A percentile compares a stretch with the other conserved stretches of the same genome.
phyloP scores from a whole-genome alignment of 2,888 invertebrate genomes.

The Meteorus cinctellus region DNA sequence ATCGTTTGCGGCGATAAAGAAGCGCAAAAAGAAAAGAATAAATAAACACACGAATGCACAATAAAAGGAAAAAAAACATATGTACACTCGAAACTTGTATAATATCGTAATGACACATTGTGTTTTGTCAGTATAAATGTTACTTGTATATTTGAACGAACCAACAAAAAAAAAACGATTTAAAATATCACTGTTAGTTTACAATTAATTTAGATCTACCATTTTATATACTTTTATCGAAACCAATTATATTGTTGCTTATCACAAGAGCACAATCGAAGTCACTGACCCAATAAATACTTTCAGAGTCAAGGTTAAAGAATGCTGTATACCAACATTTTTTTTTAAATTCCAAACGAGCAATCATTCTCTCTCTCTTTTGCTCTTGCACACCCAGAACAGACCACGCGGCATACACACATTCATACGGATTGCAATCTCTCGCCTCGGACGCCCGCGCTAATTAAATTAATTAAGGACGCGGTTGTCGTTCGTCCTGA shows the following conservation, averaged over 20 bases:
- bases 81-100: conserved; percentile 60
- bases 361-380: conserved; percentile 6
- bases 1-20: conserved; percentile 13
- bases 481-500: conserved; percentile 34
- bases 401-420: background rate
- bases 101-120: conserved; percentile 57
- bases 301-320: conserved; percentile 28
- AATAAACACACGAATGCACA: conserved; percentile 7
- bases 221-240: conserved; percentile 1
- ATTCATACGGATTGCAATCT: conserved; percentile 45
- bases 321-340: background rate
- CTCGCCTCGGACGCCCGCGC: conserved; percentile 43
- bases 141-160: conserved; percentile 57
- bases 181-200: background rate
- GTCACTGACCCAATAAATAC: conserved; percentile 39
- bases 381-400: background rate
- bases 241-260: conserved; percentile 19
- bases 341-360: conserved; percentile 20
- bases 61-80: conserved; percentile 30
- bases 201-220: conserved; percentile 8
- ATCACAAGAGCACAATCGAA: background rate
- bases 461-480: conserved; percentile 56
- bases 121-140: conserved; percentile 63
- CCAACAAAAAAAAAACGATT: conserved; percentile 10
- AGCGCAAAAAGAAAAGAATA: conserved; percentile 4